phyloP scores from a whole-genome alignment of 2,888 invertebrate genomes.

The Melieria crassipennis region DNA sequence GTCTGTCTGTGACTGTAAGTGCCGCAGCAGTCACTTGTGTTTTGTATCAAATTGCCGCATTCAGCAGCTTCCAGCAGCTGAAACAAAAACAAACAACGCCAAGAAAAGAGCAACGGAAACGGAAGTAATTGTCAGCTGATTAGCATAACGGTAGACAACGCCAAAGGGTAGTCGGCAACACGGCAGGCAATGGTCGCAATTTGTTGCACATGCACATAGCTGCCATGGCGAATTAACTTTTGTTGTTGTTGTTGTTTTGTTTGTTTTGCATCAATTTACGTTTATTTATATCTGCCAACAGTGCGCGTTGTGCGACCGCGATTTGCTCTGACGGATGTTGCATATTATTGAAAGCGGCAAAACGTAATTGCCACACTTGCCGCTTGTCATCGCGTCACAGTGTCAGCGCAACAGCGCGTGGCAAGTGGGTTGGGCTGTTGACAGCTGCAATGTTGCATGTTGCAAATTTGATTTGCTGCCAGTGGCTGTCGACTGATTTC shows the following conservation, averaged over 20 bases:
- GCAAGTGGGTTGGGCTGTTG: no score
- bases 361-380: background rate
- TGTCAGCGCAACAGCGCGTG: no score
- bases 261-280: no score
- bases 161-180: background rate
- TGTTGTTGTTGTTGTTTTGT: background rate
- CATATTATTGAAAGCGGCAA: conserved; percentile 24
- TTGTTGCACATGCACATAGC: background rate
- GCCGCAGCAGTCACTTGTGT: background rate
- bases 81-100: background rate
- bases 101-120: conserved; percentile 9
- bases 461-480: no score
- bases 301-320: background rate
- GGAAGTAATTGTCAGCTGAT: conserved; percentile 27
- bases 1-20: background rate
- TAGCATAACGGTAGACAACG: conserved; percentile 1
- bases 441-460: no score
- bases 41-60: background rate
- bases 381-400: no score
- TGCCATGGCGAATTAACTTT: background rate
- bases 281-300: no score
- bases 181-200: background rate
- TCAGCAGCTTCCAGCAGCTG: background rate
- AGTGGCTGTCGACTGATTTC: no score
- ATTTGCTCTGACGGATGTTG: conserved; percentile 8